A percentile compares a stretch with the other conserved stretches of the same genome.
These are phyloP conservation scores for Pemphigus obesinymphae DNA, from an alignment of 1,140 invertebrate species.

Conservation along the genomic window DNA sequence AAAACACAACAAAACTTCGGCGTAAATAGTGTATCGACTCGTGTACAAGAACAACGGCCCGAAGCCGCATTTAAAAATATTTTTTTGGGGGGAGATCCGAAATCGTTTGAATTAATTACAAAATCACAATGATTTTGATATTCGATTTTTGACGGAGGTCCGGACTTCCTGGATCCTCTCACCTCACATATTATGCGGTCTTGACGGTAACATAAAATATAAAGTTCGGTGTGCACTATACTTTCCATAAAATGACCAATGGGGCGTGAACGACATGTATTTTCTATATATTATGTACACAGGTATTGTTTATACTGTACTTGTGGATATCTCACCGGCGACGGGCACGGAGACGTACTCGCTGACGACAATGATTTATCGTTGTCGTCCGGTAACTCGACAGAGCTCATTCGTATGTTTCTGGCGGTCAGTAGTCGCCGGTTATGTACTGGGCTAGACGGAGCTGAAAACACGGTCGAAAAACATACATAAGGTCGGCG, in stretches of 20 bases:
- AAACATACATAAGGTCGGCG: neutral
- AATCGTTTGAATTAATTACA: too few relatives aligned
- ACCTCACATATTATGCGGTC: too few relatives aligned
- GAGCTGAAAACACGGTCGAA: constrained; percentile 59
- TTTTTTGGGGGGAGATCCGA: too few relatives aligned
- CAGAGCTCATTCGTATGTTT: constrained; percentile 82
- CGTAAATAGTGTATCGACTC: too few relatives aligned
- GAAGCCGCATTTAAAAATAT: too few relatives aligned
- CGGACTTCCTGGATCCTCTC: too few relatives aligned
- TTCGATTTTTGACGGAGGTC: too few relatives aligned
- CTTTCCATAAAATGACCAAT: neutral
- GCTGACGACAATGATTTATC: constrained; percentile 86
- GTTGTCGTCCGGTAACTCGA: constrained; percentile 85
- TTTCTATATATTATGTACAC: neutral
- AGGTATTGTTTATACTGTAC: constrained; percentile 2
- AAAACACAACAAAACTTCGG: constrained; percentile 33
- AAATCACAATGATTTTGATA: too few relatives aligned
- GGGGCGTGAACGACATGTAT: too few relatives aligned
- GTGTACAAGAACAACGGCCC: too few relatives aligned
- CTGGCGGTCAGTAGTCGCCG: constrained; percentile 69
- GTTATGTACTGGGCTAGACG: constrained; percentile 81
- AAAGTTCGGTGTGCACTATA: too few relatives aligned
- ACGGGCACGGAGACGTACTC: constrained; percentile 86
- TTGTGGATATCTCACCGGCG: constrained; percentile 59
- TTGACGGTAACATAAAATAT: too few relatives aligned